Percentiles rank a stretch among this genome's conserved stretches.
These are phyloP conservation scores for Pseudomyrmex concolor DNA, from an alignment of 1,140 invertebrate species.

Conservation along the genomic window DNA sequence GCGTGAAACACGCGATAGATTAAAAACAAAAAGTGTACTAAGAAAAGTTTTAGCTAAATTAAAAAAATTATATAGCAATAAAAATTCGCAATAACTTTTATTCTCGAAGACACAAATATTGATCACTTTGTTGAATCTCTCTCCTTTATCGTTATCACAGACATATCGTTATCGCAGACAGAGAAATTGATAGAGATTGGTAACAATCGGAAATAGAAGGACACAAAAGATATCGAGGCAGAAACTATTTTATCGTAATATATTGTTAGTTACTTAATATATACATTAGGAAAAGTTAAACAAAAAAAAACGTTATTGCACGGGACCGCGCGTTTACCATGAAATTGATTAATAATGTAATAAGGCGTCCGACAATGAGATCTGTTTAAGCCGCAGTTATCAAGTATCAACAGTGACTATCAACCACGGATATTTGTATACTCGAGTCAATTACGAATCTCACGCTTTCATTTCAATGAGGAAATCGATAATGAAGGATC, in stretches of 20 bases:
- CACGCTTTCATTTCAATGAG: slow-evolving; percentile 11
- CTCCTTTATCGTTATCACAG: slow-evolving; percentile 7
- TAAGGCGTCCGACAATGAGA: slow-evolving; percentile 16
- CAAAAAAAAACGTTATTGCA: no score
- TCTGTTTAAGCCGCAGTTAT: slow-evolving; percentile 17
- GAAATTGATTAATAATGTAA: slow-evolving; percentile 33
- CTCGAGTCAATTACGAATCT: slow-evolving; percentile 16
- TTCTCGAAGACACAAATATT: slow-evolving; percentile 1
- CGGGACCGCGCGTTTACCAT: background rate
- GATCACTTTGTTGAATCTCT: slow-evolving; percentile 32
- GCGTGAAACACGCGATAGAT: no score
- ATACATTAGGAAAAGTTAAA: background rate
- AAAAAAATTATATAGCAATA: background rate
- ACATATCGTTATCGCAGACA: slow-evolving; percentile 31
- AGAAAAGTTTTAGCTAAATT: no score
- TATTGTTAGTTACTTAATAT: slow-evolving; percentile 6
- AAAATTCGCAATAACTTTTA: slow-evolving; percentile 22
- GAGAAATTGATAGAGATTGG: slow-evolving; percentile 4
- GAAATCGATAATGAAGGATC: slow-evolving; percentile 12
- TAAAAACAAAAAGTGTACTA: no score
- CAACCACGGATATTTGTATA: slow-evolving; percentile 27
- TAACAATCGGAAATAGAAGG: slow-evolving; percentile 13
- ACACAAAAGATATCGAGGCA: background rate
- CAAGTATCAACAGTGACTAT: slow-evolving; percentile 31
- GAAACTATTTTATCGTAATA: slow-evolving; percentile 2